Base-by-base conservation (phyloP, 2,888 invertebrate genomes). In the Sclerodermus sp. region DNA sequence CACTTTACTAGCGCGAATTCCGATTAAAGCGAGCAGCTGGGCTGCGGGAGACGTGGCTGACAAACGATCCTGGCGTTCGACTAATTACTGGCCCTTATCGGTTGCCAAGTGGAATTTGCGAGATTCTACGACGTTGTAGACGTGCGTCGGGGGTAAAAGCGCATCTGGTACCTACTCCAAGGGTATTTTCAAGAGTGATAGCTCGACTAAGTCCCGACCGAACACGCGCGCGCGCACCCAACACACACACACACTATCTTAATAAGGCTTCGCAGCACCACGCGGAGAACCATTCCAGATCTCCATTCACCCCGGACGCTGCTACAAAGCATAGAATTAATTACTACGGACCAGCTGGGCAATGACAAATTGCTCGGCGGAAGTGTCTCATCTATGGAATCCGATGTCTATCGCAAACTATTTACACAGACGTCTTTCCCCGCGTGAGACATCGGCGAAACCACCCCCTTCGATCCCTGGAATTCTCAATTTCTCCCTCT, bases 311-410 rank as follows among this genome's bases (percentile, higher is more conserved):
- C 23, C 8, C 23, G 23, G 10, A 2, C 39, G 13, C 32, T 18
- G 16, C 39, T 12, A 16, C 18, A 14, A 23, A 23, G 13, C 31
- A 29, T 45, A 18, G 45, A 50, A 57, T 60, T 60, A 58, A 58
- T 58, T 61, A 55, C 50, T 61, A 23, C 58, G 45, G 15, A 44
- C 47, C 51, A 55, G 38, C 39, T 40, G 23, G 44, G 32, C 23
- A 42, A 44, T 58, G 52, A 61, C 51, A 55, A 56, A 62, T 51
- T 49, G 45, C 37, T 16, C 14, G 23, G 23, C 36, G 16, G 43
- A 46, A 47, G 31, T 32, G 16, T 38, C 16, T 45, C 41, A 53
- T 52, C 49, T 48, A 53, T 52, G 50, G 45, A 29, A 37, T 15
- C 37, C 45, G 43, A 29, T 40, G 43, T n/a, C n/a, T n/a, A n/a